These are phyloP conservation scores for Arizona elegans DNA, from an alignment of 2,113 vertebrate species.

Conservation along the genomic window DNA sequence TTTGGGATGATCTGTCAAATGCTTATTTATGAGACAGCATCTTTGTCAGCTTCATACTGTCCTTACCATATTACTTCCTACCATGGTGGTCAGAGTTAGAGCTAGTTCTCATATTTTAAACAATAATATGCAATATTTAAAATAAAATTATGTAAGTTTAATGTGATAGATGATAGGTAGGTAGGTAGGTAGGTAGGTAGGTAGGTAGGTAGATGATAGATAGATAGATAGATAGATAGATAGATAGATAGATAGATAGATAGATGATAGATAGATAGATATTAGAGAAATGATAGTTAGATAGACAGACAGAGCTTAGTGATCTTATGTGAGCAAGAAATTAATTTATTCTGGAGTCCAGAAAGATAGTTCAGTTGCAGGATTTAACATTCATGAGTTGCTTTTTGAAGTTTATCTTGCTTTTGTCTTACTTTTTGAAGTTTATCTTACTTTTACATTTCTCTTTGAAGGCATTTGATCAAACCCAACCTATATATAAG, in stretches of 20 bases:
- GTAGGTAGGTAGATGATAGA: too few species aligned
- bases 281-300: background rate
- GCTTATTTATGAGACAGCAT: too few species aligned
- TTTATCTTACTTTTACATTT: background rate
- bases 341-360: background rate
- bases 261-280: too few species aligned
- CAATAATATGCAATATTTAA: too few species aligned
- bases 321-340: background rate
- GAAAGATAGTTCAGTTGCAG: background rate
- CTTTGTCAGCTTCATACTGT: too few species aligned
- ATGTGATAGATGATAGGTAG: background rate
- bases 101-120: background rate
- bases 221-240: too few species aligned
- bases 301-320: background rate
- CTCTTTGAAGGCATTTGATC: background rate
- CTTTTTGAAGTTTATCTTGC: background rate
- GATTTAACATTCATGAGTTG: background rate
- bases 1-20: too few species aligned
- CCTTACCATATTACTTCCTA: too few species aligned
- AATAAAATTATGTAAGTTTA: background rate
- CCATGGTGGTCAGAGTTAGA: background rate
- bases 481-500: background rate
- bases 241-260: too few species aligned
- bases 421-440: background rate
- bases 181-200: too few species aligned